These are phyloP conservation scores for Hypotaenidia philippensis DNA, from an alignment of 2,797 vertebrate species.

Conservation along the genomic window DNA sequence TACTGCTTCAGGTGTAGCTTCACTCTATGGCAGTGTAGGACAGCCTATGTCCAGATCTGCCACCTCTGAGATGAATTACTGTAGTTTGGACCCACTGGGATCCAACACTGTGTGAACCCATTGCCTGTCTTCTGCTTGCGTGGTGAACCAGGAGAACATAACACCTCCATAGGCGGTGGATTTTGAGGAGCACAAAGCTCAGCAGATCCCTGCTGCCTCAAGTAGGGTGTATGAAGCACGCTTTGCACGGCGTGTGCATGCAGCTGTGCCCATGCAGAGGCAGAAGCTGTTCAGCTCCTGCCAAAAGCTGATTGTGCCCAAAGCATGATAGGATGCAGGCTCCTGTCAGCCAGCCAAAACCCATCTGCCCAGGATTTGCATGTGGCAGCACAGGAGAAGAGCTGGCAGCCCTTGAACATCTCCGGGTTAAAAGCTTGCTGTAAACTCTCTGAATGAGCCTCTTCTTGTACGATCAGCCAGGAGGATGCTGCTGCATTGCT, in stretches of 20 bases:
- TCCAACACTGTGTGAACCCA: neutral
- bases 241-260: accelerated
- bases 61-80: neutral
- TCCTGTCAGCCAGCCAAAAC: neutral
- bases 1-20: neutral
- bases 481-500: neutral
- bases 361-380: neutral
- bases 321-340: neutral
- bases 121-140: neutral
- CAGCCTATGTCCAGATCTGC: neutral
- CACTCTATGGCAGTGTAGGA: neutral
- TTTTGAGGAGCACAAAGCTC: neutral
- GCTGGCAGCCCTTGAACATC: neutral
- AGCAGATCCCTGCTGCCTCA: neutral
- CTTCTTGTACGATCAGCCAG: neutral
- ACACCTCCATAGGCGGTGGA: neutral
- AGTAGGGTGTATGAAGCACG: neutral
- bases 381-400: neutral
- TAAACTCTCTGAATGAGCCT: neutral
- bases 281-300: neutral
- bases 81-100: neutral
- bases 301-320: neutral
- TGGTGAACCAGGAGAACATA: neutral
- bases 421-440: neutral
- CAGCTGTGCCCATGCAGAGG: accelerated